phyloP scores from a whole-genome alignment of 2,888 invertebrate genomes.

The Pandemis heparana region DNA sequence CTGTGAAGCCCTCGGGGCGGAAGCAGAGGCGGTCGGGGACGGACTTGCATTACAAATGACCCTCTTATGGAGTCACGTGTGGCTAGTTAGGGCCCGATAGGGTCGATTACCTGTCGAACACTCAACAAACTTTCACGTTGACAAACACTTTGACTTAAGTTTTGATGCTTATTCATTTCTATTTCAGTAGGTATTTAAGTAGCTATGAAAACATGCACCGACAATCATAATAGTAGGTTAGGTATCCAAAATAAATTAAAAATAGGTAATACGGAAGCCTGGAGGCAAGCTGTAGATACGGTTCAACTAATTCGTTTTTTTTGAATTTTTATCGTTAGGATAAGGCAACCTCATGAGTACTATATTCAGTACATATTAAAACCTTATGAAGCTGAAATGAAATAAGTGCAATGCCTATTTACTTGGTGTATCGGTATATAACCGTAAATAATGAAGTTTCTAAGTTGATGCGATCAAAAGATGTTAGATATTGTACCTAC shows the following conservation, averaged over 20 bases:
- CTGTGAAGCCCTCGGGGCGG: constrained; percentile 76
- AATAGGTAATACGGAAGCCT: neutral
- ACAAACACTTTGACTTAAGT: neutral
- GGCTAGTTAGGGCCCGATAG: constrained; percentile 53
- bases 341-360: too few species aligned
- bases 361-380: too few species aligned
- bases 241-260: neutral
- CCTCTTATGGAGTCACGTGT: constrained; percentile 78
- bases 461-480: too few species aligned
- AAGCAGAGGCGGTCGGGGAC: constrained; percentile 68
- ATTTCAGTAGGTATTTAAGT: too few species aligned
- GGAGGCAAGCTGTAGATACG: too few species aligned
- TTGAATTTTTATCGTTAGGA: too few species aligned
- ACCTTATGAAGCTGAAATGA: too few species aligned
- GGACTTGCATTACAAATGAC: constrained; percentile 81
- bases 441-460: neutral
- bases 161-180: neutral
- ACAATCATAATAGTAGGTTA: neutral
- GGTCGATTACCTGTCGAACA: constrained; percentile 63
- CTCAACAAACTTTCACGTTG: constrained; percentile 5
- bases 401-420: neutral
- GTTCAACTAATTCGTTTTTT: too few species aligned
- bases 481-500: too few species aligned
- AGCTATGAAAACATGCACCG: neutral
- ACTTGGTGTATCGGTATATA: too few species aligned